A percentile compares a stretch with the other conserved stretches of the same genome.
Evolutionary conservation across 2,797 vertebrate genomes (phyloP).

Genomic region (Buphagus erythrorhynchus): DNA sequence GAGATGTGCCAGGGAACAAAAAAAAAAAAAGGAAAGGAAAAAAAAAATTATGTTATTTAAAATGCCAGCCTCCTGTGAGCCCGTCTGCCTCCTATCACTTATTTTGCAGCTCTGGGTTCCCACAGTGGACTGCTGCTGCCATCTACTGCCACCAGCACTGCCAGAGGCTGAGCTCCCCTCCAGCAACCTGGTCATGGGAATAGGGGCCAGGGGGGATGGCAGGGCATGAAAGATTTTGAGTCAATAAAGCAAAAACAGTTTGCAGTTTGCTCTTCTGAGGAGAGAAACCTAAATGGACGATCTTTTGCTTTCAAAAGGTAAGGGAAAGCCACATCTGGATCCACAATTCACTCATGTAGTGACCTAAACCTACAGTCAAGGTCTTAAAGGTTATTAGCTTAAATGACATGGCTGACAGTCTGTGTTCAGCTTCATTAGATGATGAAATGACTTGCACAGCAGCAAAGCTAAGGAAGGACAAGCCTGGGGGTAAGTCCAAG

Average conservation of each 20-base stretch:
- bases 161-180: not conserved
- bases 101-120: not conserved
- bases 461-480: not conserved
- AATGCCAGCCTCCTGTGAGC: slow-evolving; percentile 18
- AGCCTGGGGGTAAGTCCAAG: not conserved
- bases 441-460: not conserved
- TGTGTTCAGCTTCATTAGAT: not conserved
- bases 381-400: not conserved
- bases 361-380: not conserved
- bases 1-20: not conserved
- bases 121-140: slow-evolving; percentile 69
- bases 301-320: not conserved
- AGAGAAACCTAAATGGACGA: not conserved
- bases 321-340: not conserved
- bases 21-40: not conserved
- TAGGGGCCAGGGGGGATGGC: not conserved
- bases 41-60: not conserved
- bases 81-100: not conserved
- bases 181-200: not conserved
- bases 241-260: not conserved
- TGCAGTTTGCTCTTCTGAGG: not conserved
- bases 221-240: not conserved
- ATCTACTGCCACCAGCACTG: slow-evolving; percentile 55
- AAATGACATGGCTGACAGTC: not conserved
- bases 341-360: not conserved